phyloP scores from a whole-genome alignment of 2,888 invertebrate genomes.

The Drosophila mayaguana region DNA sequence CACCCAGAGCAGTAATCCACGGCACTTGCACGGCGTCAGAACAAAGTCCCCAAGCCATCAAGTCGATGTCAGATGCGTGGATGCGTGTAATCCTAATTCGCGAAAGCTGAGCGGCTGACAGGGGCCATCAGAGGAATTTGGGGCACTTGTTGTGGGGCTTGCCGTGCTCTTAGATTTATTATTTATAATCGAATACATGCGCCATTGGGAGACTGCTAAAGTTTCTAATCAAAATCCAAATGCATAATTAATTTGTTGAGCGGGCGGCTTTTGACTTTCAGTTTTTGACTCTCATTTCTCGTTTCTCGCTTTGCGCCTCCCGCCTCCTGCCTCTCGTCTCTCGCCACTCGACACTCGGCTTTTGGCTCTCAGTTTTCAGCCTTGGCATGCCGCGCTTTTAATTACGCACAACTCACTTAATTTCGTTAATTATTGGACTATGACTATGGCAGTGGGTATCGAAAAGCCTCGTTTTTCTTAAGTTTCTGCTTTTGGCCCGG shows the following conservation, averaged over 20 bases:
- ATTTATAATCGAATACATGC: slow-evolving; percentile 48
- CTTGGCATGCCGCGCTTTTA: slow-evolving; percentile 56
- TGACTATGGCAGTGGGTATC: slow-evolving; percentile 46
- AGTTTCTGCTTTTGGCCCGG: slow-evolving; percentile 24
- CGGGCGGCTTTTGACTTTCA: slow-evolving; percentile 4
- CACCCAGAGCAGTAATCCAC: background rate
- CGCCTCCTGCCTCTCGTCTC: background rate
- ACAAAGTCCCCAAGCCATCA: background rate
- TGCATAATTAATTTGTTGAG: slow-evolving; percentile 51
- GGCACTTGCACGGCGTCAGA: background rate
- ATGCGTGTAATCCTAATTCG: slow-evolving; percentile 11
- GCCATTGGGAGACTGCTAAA: slow-evolving; percentile 24
- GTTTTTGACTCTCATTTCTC: background rate
- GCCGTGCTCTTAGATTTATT: slow-evolving; percentile 50
- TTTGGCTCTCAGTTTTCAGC: slow-evolving; percentile 16
- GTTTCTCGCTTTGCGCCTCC: no score
- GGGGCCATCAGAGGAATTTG: slow-evolving; percentile 22
- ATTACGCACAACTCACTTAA: slow-evolving; percentile 50
- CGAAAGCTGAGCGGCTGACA: slow-evolving; percentile 15
- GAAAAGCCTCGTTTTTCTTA: slow-evolving; percentile 24
- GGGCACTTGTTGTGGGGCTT: slow-evolving; percentile 17
- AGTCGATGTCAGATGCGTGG: slow-evolving; percentile 4
- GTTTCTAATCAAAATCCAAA: slow-evolving; percentile 51
- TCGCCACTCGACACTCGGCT: background rate
- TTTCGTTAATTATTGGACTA: slow-evolving; percentile 67